Evolutionary conservation across 2,797 vertebrate species (phyloP), one percentile per base, ranked within the genome.

Genomic region (Anguilla pacifica): DNA sequence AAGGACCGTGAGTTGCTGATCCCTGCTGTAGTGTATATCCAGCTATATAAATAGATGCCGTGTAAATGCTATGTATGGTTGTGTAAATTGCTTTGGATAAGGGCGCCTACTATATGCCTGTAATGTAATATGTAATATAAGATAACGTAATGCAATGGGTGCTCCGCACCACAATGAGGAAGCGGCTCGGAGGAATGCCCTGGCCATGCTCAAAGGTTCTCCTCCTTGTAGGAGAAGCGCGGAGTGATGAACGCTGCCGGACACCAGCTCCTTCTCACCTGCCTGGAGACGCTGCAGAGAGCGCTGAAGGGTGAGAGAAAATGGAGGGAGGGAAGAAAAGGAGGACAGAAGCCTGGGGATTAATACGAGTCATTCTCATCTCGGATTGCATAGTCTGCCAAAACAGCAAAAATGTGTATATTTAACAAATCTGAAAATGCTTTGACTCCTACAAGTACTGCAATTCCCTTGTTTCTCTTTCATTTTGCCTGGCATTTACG

Each of bases 241-340:
- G 96, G 97, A 67, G 96, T 96, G 87, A 97, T 98, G 96, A 98
- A 98, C 91, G 95, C 97, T 0, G 96, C 97, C 70, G 97, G 98
- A 83, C 98, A 99, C 93, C 98, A 99, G 88, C 97, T 99, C 91
- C 94, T 99, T 92, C 97, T 99, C 90, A 97, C 95, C 94, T 99
- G 98, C 91, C 93, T 99, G 94, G 98, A 99, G 95, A 99, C 97
- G 0, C 92, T 99, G 92, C 99, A 99, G 94, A 98, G 97, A 93
- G 99, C 99, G 0, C 94, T 99, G 55, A 99, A 99, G 98, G 98
- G 99, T 99, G 91, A 95, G 91, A 0, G 70, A 5, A 77, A 49
- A 55, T 31, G 39, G 77, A 57, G 11, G 55, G 64, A 46, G 51
- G 46, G 70, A 88, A 85, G 67, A 64, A 35, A 74, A 70, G 13